Percentiles rank a stretch among this genome's conserved stretches.
Conservation (phyloP, 2,113 vertebrate genomes). For the Lepidothrix coronata region DNA sequence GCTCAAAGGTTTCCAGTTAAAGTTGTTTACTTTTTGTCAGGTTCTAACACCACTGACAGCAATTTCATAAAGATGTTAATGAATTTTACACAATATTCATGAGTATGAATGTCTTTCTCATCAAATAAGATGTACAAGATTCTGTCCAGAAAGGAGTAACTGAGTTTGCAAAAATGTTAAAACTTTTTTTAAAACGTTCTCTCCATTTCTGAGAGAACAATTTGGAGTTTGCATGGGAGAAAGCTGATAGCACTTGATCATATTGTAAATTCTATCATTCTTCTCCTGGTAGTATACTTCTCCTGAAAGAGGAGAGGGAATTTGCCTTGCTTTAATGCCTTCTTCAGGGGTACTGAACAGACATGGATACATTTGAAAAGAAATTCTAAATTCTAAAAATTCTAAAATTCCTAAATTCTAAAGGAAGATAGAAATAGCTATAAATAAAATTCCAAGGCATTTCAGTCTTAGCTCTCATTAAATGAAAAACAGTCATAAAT, state of each 20-base stretch:
- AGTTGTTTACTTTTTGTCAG: neutral
- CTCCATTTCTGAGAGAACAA: neutral
- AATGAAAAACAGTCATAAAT: neutral
- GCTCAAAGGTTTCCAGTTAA: neutral
- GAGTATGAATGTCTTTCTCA: neutral
- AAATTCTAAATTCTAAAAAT: too few relatives aligned
- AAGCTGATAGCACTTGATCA: constrained; percentile 16
- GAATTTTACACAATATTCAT: constrained; percentile 41
- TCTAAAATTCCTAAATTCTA: too few relatives aligned
- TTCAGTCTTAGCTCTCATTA: neutral
- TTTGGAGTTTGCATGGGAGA: neutral
- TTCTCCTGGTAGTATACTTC: neutral
- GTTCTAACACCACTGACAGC: neutral
- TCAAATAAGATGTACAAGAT: neutral
- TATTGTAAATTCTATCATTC: neutral
- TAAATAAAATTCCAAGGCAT: constrained; percentile 5
- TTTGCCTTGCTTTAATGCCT: neutral
- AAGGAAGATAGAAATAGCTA: neutral
- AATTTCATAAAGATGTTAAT: constrained; percentile 28
- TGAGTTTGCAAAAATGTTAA: constrained; percentile 27
- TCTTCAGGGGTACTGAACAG: neutral
- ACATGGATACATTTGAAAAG: neutral
- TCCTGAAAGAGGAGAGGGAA: neutral
- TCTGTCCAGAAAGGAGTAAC: constrained; percentile 10
- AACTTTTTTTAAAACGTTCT: neutral